Evolutionary conservation across 2,797 vertebrate genomes (phyloP).

Genomic region (Zalophus californianus): DNA sequence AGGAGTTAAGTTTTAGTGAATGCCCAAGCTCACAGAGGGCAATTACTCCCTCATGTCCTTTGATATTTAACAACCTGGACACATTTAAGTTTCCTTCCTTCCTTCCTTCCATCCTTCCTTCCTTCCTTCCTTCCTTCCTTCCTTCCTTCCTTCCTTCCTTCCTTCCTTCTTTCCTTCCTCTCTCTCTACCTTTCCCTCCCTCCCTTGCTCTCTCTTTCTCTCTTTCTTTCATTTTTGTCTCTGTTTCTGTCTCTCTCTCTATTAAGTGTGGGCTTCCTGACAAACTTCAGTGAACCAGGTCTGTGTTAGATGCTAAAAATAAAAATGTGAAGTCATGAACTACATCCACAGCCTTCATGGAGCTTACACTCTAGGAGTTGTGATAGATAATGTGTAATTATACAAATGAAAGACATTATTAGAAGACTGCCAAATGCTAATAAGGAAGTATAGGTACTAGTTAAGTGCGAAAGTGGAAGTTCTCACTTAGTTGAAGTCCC

Average conservation of each 20-base stretch:
- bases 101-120: too few species aligned
- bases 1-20: neutral
- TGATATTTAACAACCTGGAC: neutral
- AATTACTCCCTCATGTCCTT: neutral
- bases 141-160: too few species aligned
- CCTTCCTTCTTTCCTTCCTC: too few species aligned
- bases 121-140: neutral
- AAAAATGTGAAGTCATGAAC: neutral
- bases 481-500: neutral
- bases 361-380: neutral
- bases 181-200: rapidly evolving
- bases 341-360: neutral
- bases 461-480: neutral
- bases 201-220: neutral
- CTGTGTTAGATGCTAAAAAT: neutral
- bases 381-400: neutral
- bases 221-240: neutral
- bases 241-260: neutral
- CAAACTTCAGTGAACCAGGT: neutral
- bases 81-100: neutral
- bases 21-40: neutral
- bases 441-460: neutral
- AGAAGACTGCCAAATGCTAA: neutral
- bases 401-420: neutral
- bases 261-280: neutral